A percentile compares a stretch with the other conserved stretches of the same genome.
Conservation (phyloP, 1,140 invertebrate species). For the Leptoteleia sp. region DNA sequence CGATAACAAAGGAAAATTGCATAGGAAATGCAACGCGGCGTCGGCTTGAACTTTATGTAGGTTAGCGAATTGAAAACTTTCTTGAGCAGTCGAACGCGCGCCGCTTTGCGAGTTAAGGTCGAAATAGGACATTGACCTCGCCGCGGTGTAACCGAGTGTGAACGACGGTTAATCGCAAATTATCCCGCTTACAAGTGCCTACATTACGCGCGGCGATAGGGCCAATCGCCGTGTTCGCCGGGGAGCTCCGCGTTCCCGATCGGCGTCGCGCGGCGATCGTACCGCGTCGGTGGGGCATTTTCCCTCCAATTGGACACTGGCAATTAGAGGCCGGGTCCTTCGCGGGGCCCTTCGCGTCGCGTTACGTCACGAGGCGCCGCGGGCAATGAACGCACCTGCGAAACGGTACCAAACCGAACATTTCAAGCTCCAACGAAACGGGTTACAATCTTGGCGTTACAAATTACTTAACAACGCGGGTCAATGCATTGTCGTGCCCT, state of each 20-base stretch:
- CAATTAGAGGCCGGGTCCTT: slow-evolving; percentile 54
- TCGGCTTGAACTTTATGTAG: slow-evolving; percentile 67
- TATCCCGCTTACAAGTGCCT: slow-evolving; percentile 61
- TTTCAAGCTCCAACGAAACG: slow-evolving; percentile 49
- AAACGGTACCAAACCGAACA: slow-evolving; percentile 58
- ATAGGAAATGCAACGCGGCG: slow-evolving; percentile 43
- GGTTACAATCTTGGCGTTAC: slow-evolving; percentile 37
- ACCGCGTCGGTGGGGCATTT: slow-evolving; percentile 13
- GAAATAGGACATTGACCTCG: slow-evolving; percentile 75
- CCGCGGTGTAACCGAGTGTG: slow-evolving; percentile 67
- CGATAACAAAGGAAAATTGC: slow-evolving; percentile 58
- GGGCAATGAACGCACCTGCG: slow-evolving; percentile 64
- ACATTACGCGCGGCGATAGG: slow-evolving; percentile 54
- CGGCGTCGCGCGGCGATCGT: slow-evolving; percentile 46
- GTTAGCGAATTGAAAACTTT: slow-evolving; percentile 71
- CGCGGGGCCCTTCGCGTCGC: slow-evolving; percentile 31
- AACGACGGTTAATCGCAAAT: slow-evolving; percentile 68
- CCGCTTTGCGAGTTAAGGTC: slow-evolving; percentile 71
- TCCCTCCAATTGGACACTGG: slow-evolving; percentile 47
- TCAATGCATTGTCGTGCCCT: slow-evolving; percentile 30
- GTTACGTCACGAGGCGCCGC: slow-evolving; percentile 57
- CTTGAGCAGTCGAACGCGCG: slow-evolving; percentile 68
- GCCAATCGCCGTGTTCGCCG: slow-evolving; percentile 50
- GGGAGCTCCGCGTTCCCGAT: slow-evolving; percentile 41
- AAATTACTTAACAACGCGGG: slow-evolving; percentile 22